Conservation (phyloP, 2,797 vertebrate species). For the Gila robusta region DNA sequence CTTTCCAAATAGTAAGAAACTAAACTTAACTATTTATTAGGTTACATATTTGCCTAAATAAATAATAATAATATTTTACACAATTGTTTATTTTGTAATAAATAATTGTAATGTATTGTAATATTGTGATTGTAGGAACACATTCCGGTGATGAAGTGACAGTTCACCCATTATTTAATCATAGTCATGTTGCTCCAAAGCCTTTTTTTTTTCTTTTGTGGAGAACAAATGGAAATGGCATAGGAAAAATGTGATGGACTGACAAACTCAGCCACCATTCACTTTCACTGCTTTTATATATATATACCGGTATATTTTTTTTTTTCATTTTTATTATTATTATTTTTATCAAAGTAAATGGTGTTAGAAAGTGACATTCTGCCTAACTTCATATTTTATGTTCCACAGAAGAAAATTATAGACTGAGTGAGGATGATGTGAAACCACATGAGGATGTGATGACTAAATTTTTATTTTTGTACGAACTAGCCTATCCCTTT, state of each 20-base stretch:
- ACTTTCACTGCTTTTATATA: too few species aligned
- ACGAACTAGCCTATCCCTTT: background rate
- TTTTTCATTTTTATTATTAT: too few species aligned
- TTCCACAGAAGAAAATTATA: background rate
- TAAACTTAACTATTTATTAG: background rate
- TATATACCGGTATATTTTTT: too few species aligned
- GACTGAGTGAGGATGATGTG: background rate
- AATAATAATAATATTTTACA: background rate
- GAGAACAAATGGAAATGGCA: too few species aligned
- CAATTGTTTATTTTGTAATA: background rate
- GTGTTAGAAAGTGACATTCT: background rate
- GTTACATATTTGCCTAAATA: background rate
- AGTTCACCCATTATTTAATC: too few species aligned
- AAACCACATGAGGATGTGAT: background rate
- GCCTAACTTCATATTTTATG: background rate
- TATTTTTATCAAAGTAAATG: background rate
- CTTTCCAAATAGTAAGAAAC: background rate
- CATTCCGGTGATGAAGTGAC: too few species aligned
- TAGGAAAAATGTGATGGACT: background rate
- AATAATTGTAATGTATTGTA: background rate
- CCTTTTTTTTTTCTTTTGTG: too few species aligned
- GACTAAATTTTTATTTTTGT: background rate
- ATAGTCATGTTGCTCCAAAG: too few species aligned
- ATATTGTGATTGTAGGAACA: too few species aligned
- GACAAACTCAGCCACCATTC: background rate